Base-by-base conservation (phyloP, 1,140 invertebrate species). In the Drosophila sulfurigaster region DNA sequence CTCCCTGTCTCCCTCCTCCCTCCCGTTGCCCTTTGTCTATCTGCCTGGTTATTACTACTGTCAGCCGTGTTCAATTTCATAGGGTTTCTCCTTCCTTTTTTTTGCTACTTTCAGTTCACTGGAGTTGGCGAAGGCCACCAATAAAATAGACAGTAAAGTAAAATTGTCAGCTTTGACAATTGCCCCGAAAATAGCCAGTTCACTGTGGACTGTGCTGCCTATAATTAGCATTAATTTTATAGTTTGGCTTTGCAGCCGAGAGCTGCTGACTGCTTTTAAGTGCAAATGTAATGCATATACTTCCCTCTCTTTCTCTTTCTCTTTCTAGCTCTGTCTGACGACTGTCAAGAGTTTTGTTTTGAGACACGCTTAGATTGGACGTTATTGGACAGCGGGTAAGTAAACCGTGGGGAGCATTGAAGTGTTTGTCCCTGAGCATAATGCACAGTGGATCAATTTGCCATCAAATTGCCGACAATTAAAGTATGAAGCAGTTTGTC, bases 201-300 rank as follows among this genome's bases (percentile, higher is more conserved):
- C 28, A 32, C 49, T 30, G 28, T 15, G 8, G 46, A 38, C 13
- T 6, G 10, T 32, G 4, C 0, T 79, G 78, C 52, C 85, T 85
- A 79, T 89, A 81, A 89, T 89, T 89, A 89, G 79, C 75, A 89
- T 89, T 89, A 72, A 83, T 80, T 85, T 89, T 78, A 89, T 81
- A 81, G 81, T 79, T 77, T 66, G 54, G 69, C 56, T 69, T 56
- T 74, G 64, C 54, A 60, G 68, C 56, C 65, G 28, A 64, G 20
- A 28, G 52, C 63, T 75, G 20, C 58, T 57, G 57, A 62, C 71
- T 67, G 71, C 57, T 51, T 71, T 80, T 49, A 70, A 77, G 62
- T 81, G 70, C 46, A 77, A 64, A 73, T 75, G 67, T 75, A 80
- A 78, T 73, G 67, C 51, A 58, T 59, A 76, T 59, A 64, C 51